Evolutionary conservation across 2,888 invertebrate species (phyloP).

Genomic region (Drosophila anceps): DNA sequence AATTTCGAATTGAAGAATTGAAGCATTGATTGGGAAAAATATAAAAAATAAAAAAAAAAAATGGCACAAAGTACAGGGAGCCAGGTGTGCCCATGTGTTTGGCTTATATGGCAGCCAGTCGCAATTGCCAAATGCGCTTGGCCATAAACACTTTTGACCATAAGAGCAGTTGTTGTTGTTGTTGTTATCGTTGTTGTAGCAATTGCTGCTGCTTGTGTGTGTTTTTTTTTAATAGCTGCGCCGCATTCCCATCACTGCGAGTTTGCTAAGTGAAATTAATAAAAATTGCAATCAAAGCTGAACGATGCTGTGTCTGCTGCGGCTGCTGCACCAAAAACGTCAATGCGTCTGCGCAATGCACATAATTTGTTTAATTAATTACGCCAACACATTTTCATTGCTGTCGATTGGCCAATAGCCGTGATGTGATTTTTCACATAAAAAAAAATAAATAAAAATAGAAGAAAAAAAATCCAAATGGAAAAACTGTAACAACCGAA

Average conservation of each 20-base stretch:
- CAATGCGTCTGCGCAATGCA: slow-evolving; percentile 78
- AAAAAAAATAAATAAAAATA: slow-evolving; percentile 17
- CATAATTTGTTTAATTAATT: slow-evolving; percentile 82
- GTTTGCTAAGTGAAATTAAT: slow-evolving; percentile 76
- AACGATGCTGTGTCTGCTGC: slow-evolving; percentile 35
- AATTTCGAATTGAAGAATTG: slow-evolving; percentile 43
- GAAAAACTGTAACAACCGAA: slow-evolving; percentile 71
- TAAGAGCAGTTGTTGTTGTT: slow-evolving; percentile 35
- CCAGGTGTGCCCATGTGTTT: slow-evolving; percentile 70
- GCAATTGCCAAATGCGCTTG: slow-evolving; percentile 68
- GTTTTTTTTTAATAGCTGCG: slow-evolving; percentile 44
- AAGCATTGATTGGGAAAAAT: slow-evolving; percentile 51
- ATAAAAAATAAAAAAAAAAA: slow-evolving; percentile 31
- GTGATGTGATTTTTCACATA: slow-evolving; percentile 78
- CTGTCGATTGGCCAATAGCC: slow-evolving; percentile 63
- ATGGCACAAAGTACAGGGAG: slow-evolving; percentile 71
- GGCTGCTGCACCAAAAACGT: slow-evolving; percentile 75
- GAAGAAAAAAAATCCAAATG: slow-evolving; percentile 33
- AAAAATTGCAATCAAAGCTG: slow-evolving; percentile 68
- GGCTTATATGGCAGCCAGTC: slow-evolving; percentile 63
- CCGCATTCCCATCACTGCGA: slow-evolving; percentile 68
- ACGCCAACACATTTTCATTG: slow-evolving; percentile 77
- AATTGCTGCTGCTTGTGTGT: slow-evolving; percentile 23
- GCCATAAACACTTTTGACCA: slow-evolving; percentile 71
- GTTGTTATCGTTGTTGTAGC: slow-evolving; percentile 12